Conservation (phyloP, 2,113 vertebrate species). For the Chlamydotis undulata region DNA sequence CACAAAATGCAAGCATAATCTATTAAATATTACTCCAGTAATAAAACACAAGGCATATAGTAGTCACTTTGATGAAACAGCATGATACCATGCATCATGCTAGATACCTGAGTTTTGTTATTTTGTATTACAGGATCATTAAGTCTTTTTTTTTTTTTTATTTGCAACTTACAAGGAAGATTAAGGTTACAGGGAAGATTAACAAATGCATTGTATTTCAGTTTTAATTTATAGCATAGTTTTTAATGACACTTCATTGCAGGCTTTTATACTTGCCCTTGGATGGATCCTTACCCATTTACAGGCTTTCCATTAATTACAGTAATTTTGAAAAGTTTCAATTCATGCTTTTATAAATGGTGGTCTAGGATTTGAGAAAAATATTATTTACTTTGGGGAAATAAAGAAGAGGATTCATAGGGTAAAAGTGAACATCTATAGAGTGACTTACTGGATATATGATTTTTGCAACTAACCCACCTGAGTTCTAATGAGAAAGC, state of each 20-base stretch:
- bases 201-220: background rate
- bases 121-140: background rate
- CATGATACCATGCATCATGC: background rate
- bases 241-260: background rate
- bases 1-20: background rate
- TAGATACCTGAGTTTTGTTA: background rate
- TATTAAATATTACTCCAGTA: background rate
- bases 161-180: background rate
- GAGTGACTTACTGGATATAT: background rate
- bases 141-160: background rate
- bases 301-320: background rate
- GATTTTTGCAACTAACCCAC: slow-evolving; percentile 11
- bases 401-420: background rate
- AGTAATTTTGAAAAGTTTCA: background rate
- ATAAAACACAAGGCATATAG: background rate
- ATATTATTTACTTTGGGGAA: background rate
- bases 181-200: background rate
- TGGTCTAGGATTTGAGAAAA: background rate
- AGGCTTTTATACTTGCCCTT: background rate
- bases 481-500: slow-evolving; percentile 1
- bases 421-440: background rate
- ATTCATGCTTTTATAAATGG: background rate
- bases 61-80: background rate
- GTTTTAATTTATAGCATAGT: background rate
- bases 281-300: background rate